Conservation (phyloP, 92 coral and sea anemone genomes). For the Palythoa caribaeorum region DNA sequence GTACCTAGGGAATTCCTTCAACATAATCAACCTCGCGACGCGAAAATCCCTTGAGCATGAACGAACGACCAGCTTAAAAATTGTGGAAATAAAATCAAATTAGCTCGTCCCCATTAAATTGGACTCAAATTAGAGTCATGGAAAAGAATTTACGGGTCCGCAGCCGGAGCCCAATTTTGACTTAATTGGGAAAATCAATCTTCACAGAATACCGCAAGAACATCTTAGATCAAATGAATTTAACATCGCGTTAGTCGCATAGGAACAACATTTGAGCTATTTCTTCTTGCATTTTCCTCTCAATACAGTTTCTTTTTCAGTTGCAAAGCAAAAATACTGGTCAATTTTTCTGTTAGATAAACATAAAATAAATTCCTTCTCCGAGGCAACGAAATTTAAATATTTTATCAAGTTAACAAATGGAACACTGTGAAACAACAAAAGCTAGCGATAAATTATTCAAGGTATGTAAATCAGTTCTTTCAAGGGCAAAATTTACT, state of each 20-base stretch:
- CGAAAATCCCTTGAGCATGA: slow-evolving; percentile 2
- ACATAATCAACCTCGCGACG: slow-evolving; percentile 32
- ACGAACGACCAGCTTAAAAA: slow-evolving; percentile 32
- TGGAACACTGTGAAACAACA: slow-evolving; percentile 83
- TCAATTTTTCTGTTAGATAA: slow-evolving; percentile 77
- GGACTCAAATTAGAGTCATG: slow-evolving; percentile 68
- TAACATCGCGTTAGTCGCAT: background rate
- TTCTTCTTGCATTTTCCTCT: slow-evolving; percentile 1
- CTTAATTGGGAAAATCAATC: slow-evolving; percentile 69
- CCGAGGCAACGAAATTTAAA: slow-evolving; percentile 94
- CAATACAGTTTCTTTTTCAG: slow-evolving; percentile 3
- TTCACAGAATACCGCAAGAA: slow-evolving; percentile 40
- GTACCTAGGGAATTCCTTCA: background rate
- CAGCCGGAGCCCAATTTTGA: slow-evolving; percentile 65
- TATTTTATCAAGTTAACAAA: slow-evolving; percentile 96
- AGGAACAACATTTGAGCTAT: background rate
- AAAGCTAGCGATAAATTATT: slow-evolving; percentile 77
- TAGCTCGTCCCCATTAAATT: slow-evolving; percentile 62
- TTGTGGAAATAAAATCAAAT: slow-evolving; percentile 68
- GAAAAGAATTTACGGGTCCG: slow-evolving; percentile 55
- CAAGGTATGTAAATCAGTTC: slow-evolving; percentile 92
- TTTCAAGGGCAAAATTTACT: slow-evolving; percentile 88
- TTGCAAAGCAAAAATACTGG: slow-evolving; percentile 50
- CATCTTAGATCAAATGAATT: slow-evolving; percentile 27
- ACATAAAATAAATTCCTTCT: slow-evolving; percentile 75